Percentiles rank a stretch among this genome's conserved stretches.
Evolutionary conservation across 2,113 vertebrate species (phyloP).

Genomic region (Motacilla tschutschensis): DNA sequence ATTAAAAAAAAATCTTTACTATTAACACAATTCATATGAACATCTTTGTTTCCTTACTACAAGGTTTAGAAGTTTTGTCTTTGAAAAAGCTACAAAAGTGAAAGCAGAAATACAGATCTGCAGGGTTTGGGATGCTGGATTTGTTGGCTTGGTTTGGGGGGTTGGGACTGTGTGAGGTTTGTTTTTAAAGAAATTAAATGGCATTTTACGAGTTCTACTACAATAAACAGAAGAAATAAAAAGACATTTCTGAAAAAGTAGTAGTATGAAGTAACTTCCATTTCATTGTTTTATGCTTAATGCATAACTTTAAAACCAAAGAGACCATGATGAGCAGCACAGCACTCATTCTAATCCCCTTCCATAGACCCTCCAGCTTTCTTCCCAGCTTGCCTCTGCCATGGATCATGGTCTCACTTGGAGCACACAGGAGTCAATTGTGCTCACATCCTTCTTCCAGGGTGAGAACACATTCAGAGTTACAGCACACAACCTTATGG

Average conservation of each 20-base stretch:
- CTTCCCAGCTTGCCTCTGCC: background rate
- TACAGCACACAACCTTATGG: background rate
- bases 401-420: accelerated
- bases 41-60: background rate
- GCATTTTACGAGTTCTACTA: background rate
- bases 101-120: background rate
- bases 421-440: accelerated
- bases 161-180: accelerated
- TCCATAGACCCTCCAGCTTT: background rate
- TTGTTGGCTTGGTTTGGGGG: background rate
- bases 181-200: background rate
- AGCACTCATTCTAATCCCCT: background rate
- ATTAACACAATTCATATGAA: background rate
- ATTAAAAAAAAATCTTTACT: background rate
- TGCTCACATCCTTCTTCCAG: background rate
- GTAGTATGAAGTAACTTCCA: background rate
- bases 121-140: background rate
- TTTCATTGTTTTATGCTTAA: background rate
- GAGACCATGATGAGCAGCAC: background rate
- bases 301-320: background rate
- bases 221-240: background rate
- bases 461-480: background rate
- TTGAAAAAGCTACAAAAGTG: background rate
- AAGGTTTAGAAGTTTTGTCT: background rate
- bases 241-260: background rate